Evolutionary conservation across 1,140 invertebrate species (phyloP).

Genomic region (Ostrea edulis): DNA sequence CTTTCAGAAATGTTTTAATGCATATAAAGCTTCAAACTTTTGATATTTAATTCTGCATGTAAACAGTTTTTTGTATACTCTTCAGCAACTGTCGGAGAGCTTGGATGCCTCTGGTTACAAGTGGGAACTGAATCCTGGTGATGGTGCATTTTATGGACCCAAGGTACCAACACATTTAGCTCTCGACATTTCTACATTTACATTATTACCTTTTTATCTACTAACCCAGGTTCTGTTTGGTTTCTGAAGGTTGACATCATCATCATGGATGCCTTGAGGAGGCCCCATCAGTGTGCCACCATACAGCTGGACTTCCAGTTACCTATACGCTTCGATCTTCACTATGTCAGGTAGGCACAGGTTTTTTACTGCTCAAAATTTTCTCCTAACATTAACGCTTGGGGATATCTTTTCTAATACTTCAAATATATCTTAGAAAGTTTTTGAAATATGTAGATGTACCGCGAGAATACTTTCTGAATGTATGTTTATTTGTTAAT

Average conservation of each 20-base stretch:
- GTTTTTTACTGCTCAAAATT: no score
- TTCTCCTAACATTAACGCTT: no score
- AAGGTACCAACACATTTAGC: slow-evolving; percentile 84
- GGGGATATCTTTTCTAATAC: no score
- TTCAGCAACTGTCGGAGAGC: slow-evolving; percentile 89
- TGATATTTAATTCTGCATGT: not conserved
- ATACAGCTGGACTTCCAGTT: slow-evolving; percentile 99
- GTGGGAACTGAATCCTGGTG: slow-evolving; percentile 93
- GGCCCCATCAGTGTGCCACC: slow-evolving; percentile 96
- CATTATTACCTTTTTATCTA: not conserved
- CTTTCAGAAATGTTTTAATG: no score
- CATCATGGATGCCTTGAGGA: slow-evolving; percentile 94
- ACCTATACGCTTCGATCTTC: slow-evolving; percentile 93
- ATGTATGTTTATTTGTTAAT: no score
- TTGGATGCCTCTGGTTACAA: slow-evolving; percentile 91
- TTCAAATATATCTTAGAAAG: no score
- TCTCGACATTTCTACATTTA: not conserved
- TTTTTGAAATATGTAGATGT: no score
- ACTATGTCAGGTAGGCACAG: slow-evolving; percentile 86
- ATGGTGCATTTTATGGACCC: slow-evolving; percentile 99
- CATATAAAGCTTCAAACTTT: not conserved
- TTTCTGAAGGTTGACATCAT: slow-evolving; percentile 93
- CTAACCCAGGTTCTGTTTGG: slow-evolving; percentile 23
- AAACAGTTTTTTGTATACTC: slow-evolving; percentile 56
- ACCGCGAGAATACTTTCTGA: no score